Conservation (phyloP, 1,140 invertebrate species). For the Pogonognathellus flavescens region DNA sequence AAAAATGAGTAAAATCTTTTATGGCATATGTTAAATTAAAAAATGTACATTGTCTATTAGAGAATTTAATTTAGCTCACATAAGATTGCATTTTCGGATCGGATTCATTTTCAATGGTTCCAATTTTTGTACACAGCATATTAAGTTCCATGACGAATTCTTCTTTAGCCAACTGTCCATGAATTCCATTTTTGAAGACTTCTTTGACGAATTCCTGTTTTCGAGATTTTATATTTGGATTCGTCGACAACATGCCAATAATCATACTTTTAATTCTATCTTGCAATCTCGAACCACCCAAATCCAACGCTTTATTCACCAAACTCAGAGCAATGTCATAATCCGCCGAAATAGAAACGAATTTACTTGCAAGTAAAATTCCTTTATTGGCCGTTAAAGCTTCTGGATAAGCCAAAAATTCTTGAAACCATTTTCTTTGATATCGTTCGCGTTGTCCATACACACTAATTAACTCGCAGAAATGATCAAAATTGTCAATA, state of each 20-base stretch:
- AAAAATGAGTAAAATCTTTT: not conserved
- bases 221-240: slow-evolving; percentile 11
- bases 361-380: not conserved
- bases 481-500: slow-evolving; percentile 18
- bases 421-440: slow-evolving; percentile 50
- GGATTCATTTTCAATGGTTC: slow-evolving; percentile 50
- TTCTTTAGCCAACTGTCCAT: slow-evolving; percentile 5
- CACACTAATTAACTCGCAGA: slow-evolving; percentile 36
- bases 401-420: slow-evolving; percentile 48
- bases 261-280: not conserved
- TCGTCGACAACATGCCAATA: not conserved
- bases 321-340: slow-evolving; percentile 22
- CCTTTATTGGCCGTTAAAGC: slow-evolving; percentile 1
- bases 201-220: slow-evolving; percentile 18
- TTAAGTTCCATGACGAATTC: slow-evolving; percentile 23
- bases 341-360: slow-evolving; percentile 29
- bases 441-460: slow-evolving; percentile 42
- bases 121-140: slow-evolving; percentile 11
- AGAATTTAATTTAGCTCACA: slow-evolving; percentile 22
- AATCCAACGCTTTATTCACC: not conserved
- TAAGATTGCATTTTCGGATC: slow-evolving; percentile 35
- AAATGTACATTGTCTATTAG: no score
- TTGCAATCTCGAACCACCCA: not conserved
- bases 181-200: slow-evolving; percentile 34
- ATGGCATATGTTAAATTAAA: no score